These are phyloP conservation scores for Thereva nobilitata DNA, from an alignment of 2,888 invertebrate genomes.

Conservation along the genomic window DNA sequence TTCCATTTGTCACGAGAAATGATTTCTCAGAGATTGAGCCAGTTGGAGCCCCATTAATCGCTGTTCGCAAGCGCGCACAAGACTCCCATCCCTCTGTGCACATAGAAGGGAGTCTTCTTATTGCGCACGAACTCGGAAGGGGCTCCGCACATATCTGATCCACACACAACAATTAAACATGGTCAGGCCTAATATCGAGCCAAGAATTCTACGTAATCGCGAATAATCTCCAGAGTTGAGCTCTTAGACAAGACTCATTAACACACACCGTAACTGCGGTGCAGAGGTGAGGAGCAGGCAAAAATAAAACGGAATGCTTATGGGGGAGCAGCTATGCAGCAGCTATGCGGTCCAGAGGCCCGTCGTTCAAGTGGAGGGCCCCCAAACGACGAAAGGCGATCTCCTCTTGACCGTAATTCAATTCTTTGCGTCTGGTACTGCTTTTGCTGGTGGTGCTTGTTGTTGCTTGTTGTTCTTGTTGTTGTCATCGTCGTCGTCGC, in stretches of 20 bases:
- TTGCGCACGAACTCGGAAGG: slow-evolving; percentile 34
- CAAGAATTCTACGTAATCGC: slow-evolving; percentile 41
- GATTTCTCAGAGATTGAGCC: slow-evolving; percentile 40
- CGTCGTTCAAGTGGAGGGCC: background rate
- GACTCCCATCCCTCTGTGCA: background rate
- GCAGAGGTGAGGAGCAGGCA: background rate
- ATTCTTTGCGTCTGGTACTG: slow-evolving; percentile 27
- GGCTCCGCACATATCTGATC: slow-evolving; percentile 35
- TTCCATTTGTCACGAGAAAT: slow-evolving; percentile 44
- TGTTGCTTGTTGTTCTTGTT: no score
- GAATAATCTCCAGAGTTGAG: slow-evolving; percentile 35
- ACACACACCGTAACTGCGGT: slow-evolving; percentile 31
- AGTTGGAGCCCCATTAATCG: slow-evolving; percentile 37
- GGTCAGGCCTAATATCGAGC: slow-evolving; percentile 41
- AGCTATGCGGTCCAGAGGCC: slow-evolving; percentile 4
- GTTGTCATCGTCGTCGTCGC: background rate
- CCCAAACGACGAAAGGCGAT: slow-evolving; percentile 3
- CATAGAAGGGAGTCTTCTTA: slow-evolving; percentile 4
- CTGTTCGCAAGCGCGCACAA: slow-evolving; percentile 21
- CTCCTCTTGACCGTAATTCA: slow-evolving; percentile 21
- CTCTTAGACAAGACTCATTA: slow-evolving; percentile 41
- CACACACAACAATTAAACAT: slow-evolving; percentile 43
- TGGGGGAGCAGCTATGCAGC: slow-evolving; percentile 7
- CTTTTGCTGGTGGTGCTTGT: no score
- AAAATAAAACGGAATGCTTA: background rate